Evolutionary conservation across 2,888 invertebrate species (phyloP), one percentile per base, ranked within the genome.

Genomic region (Trachelus stipa): DNA sequence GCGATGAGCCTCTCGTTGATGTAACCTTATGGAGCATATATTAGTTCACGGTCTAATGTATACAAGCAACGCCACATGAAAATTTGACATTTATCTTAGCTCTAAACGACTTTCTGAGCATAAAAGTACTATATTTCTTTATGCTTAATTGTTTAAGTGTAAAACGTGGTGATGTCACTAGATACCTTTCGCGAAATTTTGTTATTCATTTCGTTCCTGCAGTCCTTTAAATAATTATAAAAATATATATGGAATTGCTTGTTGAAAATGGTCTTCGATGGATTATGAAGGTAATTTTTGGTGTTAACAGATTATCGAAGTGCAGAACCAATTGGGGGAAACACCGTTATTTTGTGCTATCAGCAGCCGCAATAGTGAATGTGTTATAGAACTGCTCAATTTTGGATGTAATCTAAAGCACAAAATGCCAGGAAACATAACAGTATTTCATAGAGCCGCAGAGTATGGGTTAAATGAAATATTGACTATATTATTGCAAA

Each of bases 361-460:
- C 0, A 87, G 86, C 30, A 86, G 92, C 73, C 92, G 92, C 0
- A 92, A 92, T 71, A 84, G 90, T 3, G 91, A 92, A 31, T 93
- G 93, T 82, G 92, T 93, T 0, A 87, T 88, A 83, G 89, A 92
- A 37, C 90, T 94, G 74, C 85, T 94, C 9, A 88, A 90, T 4
- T 92, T 92, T 88, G 93, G 93, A 33, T 93, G 93, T 4, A 92
- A 92, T 1, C 84, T 93, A 3, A 92, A 92, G 83, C 88, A 92
- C 30, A 91, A 88, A 74, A 85, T 93, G 73, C 91, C 92, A 30
- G 92, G 92, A 31, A 91, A 93, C 34, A 89, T 92, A 0, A 95
- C 93, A 69, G 92, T 94, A 74, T 90, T 95, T n/a, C 94, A 95
- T 82, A 89, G 93, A 79, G 94, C 95, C 68, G 93, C 94, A 69